Evolutionary conservation across 2,797 vertebrate genomes (phyloP), one percentile per base, ranked within the genome.

Genomic region (Fistularia tabacaria): DNA sequence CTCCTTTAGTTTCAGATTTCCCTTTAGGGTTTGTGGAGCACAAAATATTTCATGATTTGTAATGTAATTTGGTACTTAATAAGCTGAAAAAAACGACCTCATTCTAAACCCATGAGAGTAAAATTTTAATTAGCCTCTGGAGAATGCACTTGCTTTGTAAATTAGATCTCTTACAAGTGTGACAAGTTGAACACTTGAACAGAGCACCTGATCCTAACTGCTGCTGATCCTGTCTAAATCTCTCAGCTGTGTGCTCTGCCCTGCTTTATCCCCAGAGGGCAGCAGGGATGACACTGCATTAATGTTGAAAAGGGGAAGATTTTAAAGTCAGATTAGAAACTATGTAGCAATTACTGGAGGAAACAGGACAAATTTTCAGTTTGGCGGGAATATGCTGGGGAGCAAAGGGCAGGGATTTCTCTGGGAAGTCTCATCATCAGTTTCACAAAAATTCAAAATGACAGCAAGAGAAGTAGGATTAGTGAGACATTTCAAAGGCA

Each of bases 261-360:
- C 51, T 41, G 7, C 61, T 65, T 77, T 74, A 80, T 75, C 66
- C 71, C 58, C 47, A 14, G 8, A 55, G 54, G 59, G 37, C 58
- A 41, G 51, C 49, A 1, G 43, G 42, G 54, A 61, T 57, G 64
- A 60, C 13, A 43, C 60, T 38, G 59, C 48, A 72, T 76, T 80
- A 79, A 49, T 39, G 47, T 75, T 42, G 46, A 2, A 57, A 41
- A 36, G 9, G 42, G 14, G 37, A 55, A 12, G 67, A 69, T 66
- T 74, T 84, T 72, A 70, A 57, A 68, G 73, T 76, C 72, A 73
- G 70, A 83, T 84, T 72, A 77, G 46, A 66, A 64, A 65, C 70
- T 38, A 59, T 61, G 44, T 12, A 49, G 62, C 62, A 75, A 74
- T 76, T 69, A 65, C 41, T 42, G 3, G 8, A 50, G 43, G 46